Evolutionary conservation across 2,888 invertebrate genomes (phyloP), one percentile per base, ranked within the genome.

Genomic region (Seladonia tumulorum): DNA sequence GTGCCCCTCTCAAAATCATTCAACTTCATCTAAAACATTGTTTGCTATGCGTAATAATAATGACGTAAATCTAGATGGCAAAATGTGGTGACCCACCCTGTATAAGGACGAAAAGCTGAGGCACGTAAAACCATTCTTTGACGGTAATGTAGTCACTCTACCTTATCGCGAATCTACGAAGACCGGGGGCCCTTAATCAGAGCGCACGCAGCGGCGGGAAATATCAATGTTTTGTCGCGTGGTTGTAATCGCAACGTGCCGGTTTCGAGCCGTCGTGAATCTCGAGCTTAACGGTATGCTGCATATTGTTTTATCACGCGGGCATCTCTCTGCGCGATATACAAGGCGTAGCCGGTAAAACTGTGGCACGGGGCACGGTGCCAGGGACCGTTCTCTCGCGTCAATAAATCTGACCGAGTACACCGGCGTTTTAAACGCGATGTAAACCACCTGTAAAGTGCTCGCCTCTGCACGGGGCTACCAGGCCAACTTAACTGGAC

Each of bases 371-470:
- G 39, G 90, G 90, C 87, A 90, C 42, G 70, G 73, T 90, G 90
- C 90, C 90, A 90, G 87, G 70, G 47, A 53, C 70, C 84, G 81
- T 86, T 77, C 75, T 76, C 81, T 72, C 79, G 53, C 83, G 72
- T 86, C 90, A 79, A 87, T 90, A 90, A 90, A 90, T 90, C 89
- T 86, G 86, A 63, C 89, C 75, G 80, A 77, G 76, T 60, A 76
- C 89, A 84, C 79, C 79, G 77, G 81, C 87, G 81, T 86, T 90
- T 89, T 90, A 87, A 89, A 82, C 83, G 88, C 86, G 80, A 86
- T 90, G 90, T 90, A 90, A 90, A 90, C 89, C 89, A 87, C 89
- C 87, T 90, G 90, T 87, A 89, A 90, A 90, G 86, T 79, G 84
- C 60, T 86, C 81, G 85, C 53, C 77, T 71, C 81, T 16, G 68